Percentiles rank a stretch among this genome's conserved stretches.
Conservation (phyloP, 2,797 vertebrate genomes). For the Aulostomus chinensis region DNA sequence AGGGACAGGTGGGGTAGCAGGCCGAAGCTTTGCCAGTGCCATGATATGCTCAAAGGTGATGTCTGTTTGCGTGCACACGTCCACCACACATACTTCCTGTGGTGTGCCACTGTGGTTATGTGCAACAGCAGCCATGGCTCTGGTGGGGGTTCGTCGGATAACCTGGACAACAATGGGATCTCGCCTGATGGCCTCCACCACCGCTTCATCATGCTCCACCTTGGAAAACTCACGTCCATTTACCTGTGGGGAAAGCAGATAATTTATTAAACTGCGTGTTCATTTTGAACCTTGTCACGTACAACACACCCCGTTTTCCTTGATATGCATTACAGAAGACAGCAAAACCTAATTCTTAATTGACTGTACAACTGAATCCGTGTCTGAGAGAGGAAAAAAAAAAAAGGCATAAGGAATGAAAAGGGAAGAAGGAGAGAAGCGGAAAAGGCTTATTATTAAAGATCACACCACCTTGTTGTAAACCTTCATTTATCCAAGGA, state of each 20-base stretch:
- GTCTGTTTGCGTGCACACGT: slow-evolving; percentile 95
- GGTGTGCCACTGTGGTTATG: slow-evolving; percentile 59
- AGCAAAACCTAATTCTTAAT: too few relatives aligned
- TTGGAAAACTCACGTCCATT: slow-evolving; percentile 93
- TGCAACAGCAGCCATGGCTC: slow-evolving; percentile 32
- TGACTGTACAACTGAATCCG: too few relatives aligned
- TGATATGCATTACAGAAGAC: too few relatives aligned
- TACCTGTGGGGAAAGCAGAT: slow-evolving; percentile 83
- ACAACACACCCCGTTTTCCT: too few relatives aligned
- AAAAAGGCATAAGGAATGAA: too few relatives aligned
- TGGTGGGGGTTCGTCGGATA: slow-evolving; percentile 81
- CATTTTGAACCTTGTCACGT: too few relatives aligned
- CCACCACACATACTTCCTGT: slow-evolving; percentile 83
- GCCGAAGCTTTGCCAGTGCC: slow-evolving; percentile 91
- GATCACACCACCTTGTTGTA: neutral
- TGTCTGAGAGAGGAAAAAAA: too few relatives aligned
- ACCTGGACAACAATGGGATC: slow-evolving; percentile 96
- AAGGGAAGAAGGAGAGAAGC: too few relatives aligned
- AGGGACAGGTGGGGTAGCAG: slow-evolving; percentile 91
- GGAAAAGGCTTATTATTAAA: too few relatives aligned
- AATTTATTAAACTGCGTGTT: neutral
- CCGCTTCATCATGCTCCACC: slow-evolving; percentile 88
- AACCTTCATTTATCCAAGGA: slow-evolving; percentile 29
- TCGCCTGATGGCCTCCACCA: slow-evolving; percentile 88
- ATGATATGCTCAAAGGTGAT: slow-evolving; percentile 97